Evolutionary conservation across 2,113 vertebrate species (phyloP).

Genomic region (Numida meleagris): DNA sequence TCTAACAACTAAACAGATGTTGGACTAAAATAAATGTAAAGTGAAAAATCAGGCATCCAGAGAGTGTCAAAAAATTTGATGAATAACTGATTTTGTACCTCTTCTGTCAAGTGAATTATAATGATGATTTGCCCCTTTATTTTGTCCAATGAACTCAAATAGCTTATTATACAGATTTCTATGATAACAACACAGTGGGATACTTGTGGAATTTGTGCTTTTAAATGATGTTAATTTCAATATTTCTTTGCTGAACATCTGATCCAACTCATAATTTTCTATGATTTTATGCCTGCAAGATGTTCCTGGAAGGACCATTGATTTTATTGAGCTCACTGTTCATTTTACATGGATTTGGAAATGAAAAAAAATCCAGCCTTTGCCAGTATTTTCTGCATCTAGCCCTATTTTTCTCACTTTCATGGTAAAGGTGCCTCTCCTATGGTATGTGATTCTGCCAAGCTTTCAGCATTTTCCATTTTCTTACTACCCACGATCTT

Average conservation of each 20-base stretch:
- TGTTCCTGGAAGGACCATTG: too few relatives aligned
- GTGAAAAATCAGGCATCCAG: neutral
- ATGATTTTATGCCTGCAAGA: too few relatives aligned
- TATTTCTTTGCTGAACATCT: neutral
- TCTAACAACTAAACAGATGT: neutral
- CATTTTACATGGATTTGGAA: too few relatives aligned
- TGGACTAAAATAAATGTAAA: slow-evolving; percentile 40
- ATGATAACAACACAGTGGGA: neutral
- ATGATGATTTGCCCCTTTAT: neutral
- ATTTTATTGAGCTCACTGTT: too few relatives aligned
- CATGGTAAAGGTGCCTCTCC: neutral
- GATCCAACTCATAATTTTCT: too few relatives aligned
- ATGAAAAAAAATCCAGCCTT: neutral
- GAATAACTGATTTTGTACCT: slow-evolving; percentile 33
- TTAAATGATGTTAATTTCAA: neutral
- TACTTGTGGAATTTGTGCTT: neutral
- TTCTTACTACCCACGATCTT: neutral
- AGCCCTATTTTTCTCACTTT: neutral
- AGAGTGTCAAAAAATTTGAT: neutral
- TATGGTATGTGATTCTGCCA: neutral
- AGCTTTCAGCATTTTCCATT: neutral
- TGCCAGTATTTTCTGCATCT: neutral
- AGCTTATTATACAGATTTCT: neutral
- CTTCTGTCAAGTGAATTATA: neutral
- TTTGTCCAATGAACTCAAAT: neutral